Conservation (phyloP, 2,888 invertebrate genomes). For the Scaptodrosophila latifasciaeformis region DNA sequence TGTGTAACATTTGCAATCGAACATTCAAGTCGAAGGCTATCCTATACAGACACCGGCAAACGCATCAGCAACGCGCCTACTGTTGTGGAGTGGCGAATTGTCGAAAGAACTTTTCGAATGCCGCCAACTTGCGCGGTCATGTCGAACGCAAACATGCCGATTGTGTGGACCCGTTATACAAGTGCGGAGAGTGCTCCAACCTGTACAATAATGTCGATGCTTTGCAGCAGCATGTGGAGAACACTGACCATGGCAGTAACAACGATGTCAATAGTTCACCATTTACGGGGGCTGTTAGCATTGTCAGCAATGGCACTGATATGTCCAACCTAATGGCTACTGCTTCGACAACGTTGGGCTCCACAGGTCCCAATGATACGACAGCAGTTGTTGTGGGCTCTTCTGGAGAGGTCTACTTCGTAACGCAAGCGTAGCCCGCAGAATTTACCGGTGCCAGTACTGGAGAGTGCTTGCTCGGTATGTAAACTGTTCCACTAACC, state of each 20-base stretch:
- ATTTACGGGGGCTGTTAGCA: slow-evolving; percentile 57
- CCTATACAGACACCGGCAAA: slow-evolving; percentile 79
- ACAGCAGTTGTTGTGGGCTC: slow-evolving; percentile 66
- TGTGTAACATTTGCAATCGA: slow-evolving; percentile 79
- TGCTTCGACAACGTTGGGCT: slow-evolving; percentile 30
- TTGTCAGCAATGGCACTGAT: slow-evolving; percentile 51
- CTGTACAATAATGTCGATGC: slow-evolving; percentile 79
- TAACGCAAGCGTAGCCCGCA: slow-evolving; percentile 69
- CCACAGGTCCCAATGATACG: slow-evolving; percentile 38
- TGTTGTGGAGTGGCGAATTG: slow-evolving; percentile 74
- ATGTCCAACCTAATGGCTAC: slow-evolving; percentile 50
- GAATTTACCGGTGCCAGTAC: slow-evolving; percentile 48
- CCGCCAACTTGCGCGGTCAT: slow-evolving; percentile 70
- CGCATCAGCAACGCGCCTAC: slow-evolving; percentile 77
- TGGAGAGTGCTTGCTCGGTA: slow-evolving; percentile 52
- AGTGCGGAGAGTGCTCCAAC: slow-evolving; percentile 78
- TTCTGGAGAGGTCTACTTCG: slow-evolving; percentile 66
- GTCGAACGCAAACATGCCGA: slow-evolving; percentile 72
- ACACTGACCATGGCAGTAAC: slow-evolving; percentile 70
- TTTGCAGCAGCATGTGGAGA: slow-evolving; percentile 76
- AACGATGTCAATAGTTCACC: slow-evolving; percentile 23
- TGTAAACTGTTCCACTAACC: slow-evolving; percentile 35
- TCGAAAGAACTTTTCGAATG: slow-evolving; percentile 72
- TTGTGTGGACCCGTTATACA: slow-evolving; percentile 68
- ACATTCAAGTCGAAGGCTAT: slow-evolving; percentile 79